Evolutionary conservation across 1,140 invertebrate genomes (phyloP).

Genomic region (Drosophila serrata): DNA sequence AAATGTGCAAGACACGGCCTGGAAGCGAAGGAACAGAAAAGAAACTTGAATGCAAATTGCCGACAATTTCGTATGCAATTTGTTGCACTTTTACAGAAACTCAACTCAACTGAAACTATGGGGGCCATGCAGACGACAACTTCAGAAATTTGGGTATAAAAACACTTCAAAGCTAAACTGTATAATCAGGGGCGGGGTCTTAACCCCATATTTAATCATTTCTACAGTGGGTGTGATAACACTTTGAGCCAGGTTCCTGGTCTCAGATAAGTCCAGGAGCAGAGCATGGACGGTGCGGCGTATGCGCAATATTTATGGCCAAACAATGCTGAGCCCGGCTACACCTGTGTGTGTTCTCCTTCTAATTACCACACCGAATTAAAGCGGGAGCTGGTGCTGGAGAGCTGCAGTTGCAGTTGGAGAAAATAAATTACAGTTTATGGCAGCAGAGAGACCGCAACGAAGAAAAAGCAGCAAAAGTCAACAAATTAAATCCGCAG

Average conservation of each 20-base stretch:
- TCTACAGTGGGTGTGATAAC: conserved; percentile 13
- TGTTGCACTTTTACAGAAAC: conserved; percentile 49
- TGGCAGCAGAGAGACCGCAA: conserved; percentile 40
- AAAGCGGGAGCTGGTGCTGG: conserved; percentile 11
- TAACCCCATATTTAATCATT: conserved; percentile 20
- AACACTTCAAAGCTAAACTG: conserved; percentile 12
- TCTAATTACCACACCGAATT: conserved; percentile 57
- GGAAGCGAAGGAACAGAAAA: conserved; percentile 21
- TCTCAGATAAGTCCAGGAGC: conserved; percentile 11
- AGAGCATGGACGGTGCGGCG: conserved; percentile 44
- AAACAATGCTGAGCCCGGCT: conserved; percentile 4
- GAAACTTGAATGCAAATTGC: conserved; percentile 67
- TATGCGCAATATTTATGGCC: conserved; percentile 56
- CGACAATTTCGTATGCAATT: conserved; percentile 68
- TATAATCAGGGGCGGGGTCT: background rate
- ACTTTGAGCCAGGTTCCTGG: conserved; percentile 8
- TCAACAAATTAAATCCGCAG: conserved; percentile 71
- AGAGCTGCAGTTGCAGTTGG: conserved; percentile 8
- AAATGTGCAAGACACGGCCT: conserved; percentile 44
- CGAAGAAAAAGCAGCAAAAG: conserved; percentile 30
- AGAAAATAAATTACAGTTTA: conserved; percentile 67
- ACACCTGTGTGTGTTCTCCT: conserved; percentile 46
- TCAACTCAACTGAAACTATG: conserved; percentile 12
- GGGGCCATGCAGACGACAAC: conserved; percentile 7
- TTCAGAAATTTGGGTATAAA: conserved; percentile 8